Conservation (phyloP, 64 coral and sea anemone species). For the Catalaphyllia jardinei region DNA sequence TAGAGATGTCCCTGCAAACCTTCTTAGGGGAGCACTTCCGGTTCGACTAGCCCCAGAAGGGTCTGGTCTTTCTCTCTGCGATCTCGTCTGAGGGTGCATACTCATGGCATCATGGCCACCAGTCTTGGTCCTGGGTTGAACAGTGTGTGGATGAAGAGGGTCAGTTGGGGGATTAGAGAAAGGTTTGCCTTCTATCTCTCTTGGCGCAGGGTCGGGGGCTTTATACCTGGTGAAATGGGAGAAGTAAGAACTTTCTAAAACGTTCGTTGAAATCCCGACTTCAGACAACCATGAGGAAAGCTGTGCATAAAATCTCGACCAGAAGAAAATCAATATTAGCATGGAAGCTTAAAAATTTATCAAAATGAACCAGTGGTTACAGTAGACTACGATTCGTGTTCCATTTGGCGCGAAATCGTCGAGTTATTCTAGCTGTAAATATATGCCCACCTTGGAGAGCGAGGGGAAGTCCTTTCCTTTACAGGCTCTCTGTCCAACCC, state of each 20-base stretch:
- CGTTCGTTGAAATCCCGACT: background rate
- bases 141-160: constrained; percentile 88
- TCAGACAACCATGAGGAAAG: background rate
- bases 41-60: constrained; percentile 75
- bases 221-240: constrained; percentile 43
- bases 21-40: constrained; percentile 69
- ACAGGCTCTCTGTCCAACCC: constrained; percentile 42
- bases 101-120: constrained; percentile 93
- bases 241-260: background rate
- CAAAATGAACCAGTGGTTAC: no score
- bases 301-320: no score
- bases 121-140: constrained; percentile 75
- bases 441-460: constrained; percentile 22
- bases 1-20: constrained; percentile 64
- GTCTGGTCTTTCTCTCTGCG: constrained; percentile 80
- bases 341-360: no score
- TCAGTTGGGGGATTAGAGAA: constrained; percentile 81
- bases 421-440: no score
- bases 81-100: constrained; percentile 76
- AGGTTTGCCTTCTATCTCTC: constrained; percentile 82
- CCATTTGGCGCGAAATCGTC: no score
- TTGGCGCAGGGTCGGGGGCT: constrained; percentile 61
- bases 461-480: constrained; percentile 50
- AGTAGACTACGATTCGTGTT: no score
- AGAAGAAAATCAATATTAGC: no score